These are phyloP conservation scores for Lepeophtheirus salmonis DNA, from an alignment of 1,140 invertebrate genomes.

Conservation along the genomic window DNA sequence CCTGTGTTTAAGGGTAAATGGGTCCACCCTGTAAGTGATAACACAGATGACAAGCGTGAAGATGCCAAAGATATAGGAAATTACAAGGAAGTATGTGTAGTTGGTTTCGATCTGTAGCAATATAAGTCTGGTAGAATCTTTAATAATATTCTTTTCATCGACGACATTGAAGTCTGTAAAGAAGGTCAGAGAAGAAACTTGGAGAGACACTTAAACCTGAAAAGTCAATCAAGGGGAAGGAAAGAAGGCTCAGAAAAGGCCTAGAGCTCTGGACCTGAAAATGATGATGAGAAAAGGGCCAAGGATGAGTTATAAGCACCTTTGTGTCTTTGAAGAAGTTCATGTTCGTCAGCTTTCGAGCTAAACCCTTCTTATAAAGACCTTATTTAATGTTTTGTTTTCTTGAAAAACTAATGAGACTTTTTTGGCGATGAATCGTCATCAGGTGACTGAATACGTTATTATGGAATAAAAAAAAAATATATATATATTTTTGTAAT, in stretches of 20 bases:
- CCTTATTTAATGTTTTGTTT: not conserved
- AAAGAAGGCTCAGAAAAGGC: constrained; percentile 34
- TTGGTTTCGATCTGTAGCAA: constrained; percentile 97
- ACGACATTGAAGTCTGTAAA: constrained; percentile 62
- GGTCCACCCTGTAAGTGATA: constrained; percentile 97
- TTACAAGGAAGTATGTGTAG: constrained; percentile 65
- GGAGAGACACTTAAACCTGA: constrained; percentile 43
- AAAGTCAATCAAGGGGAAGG: constrained; percentile 75
- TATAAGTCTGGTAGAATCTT: constrained; percentile 99
- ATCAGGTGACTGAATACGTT: not conserved
- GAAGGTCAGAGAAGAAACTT: constrained; percentile 37
- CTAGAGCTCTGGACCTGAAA: constrained; percentile 33
- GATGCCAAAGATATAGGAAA: constrained; percentile 63
- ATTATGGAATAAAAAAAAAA: not conserved
- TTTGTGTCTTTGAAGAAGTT: too few relatives aligned
- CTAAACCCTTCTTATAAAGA: not conserved
- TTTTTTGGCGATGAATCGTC: not conserved
- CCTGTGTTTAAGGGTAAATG: constrained; percentile 86
- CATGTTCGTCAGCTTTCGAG: not conserved
- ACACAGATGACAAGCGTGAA: constrained; percentile 83
- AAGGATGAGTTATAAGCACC: not conserved
- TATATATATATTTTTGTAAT: not conserved
- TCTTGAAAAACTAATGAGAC: not conserved
- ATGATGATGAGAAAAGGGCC: constrained; percentile 34
- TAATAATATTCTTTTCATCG: constrained; percentile 86